Evolutionary conservation across 2,888 invertebrate genomes (phyloP), one percentile per base, ranked within the genome.

Genomic region (Tetragonisca angustula): DNA sequence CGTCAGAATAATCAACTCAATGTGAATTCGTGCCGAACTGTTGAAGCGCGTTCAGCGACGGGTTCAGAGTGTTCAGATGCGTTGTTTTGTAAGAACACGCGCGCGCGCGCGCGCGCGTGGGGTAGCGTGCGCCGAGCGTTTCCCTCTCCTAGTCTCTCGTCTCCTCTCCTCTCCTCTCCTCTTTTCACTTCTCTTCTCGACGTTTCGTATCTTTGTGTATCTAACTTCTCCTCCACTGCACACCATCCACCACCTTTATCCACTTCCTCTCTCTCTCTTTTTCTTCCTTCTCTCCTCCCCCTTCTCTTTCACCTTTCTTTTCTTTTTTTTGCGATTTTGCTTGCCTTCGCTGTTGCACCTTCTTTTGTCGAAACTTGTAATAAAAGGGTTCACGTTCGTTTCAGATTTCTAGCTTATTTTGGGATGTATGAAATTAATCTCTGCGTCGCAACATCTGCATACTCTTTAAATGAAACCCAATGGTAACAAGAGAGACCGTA

Each of bases 61-160:
- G 88, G 90, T 92, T 91, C 90, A 90, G 91, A 89, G 87, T 91
- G 91, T 91, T 92, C 91, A 91, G 88, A 88, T 89, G 87, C 90
- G 92, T 91, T 90, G 90, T 92, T 91, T 92, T 90, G 90, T 90
- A 91, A 90, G 90, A 90, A 89, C 89, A 89, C 77, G 83, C 73
- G 81, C 81, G 80, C 81, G 74, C 81, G 70, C 74, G 80, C 84
- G 84, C 85, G 75, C 89, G 84, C 85, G 75, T 89, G 88, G 87
- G 84, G 86, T 89, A 87, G 88, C 91, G 88, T 88, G 90, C 92
- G 91, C 90, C 76, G 56, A 73, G 69, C 82, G 84, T 79, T 75
- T 76, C 79, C 70, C 86, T 75, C 62, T 65, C 71, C 81, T 49
- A 11, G 43, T 43, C 43, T 36, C 67, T 56, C 84, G 21, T 72